Evolutionary conservation across 2,797 vertebrate species (phyloP), one percentile per base, ranked within the genome.

Genomic region (Microhierax caerulescens): DNA sequence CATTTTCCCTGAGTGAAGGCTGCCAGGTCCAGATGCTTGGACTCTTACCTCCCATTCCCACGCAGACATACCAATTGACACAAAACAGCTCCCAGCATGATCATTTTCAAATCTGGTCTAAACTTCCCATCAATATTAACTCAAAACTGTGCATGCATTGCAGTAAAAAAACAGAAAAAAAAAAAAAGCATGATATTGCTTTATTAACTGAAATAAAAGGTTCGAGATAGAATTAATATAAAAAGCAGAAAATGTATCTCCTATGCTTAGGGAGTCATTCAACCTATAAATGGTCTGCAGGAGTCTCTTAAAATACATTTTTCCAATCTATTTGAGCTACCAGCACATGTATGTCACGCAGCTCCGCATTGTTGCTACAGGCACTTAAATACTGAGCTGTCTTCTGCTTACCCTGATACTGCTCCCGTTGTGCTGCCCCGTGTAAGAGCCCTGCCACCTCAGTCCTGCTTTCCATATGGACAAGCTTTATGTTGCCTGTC

Each of bases 101-200:
- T 34, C 0, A 7, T 54, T 83, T 85, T 67, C 36, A 28, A 88
- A 59, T 45, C 12, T 0, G 0, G 48, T 30, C 47, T 82, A 87
- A 73, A 74, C 5, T 73, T 88, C 36, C 25, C 37, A 68, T 36
- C 0, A 0, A 32, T 45, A 64, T 10, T 85, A 68, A 53, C 36
- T 85, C 70, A 63, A 89, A 81, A 69, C 0, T 0, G 3, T 0
- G 0, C 1, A 0, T 32, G 3, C 14, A 45, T 74, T 28, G 7
- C 0, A 0, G 34, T 39, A 10, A 78, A 69, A 56, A 81, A 10
- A 78, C 69, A 56, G 78, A 9, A 21, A 57, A 45, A 23, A 2
- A 39, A 16, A 4, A 41, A 24, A 10, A 2, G 8, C 2, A 10
- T 1, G 1, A 18, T 73, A 24, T 43, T 13, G 0, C 21, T 61